Evolutionary conservation across 2,797 vertebrate species (phyloP).

Genomic region (Pangasius macronema): DNA sequence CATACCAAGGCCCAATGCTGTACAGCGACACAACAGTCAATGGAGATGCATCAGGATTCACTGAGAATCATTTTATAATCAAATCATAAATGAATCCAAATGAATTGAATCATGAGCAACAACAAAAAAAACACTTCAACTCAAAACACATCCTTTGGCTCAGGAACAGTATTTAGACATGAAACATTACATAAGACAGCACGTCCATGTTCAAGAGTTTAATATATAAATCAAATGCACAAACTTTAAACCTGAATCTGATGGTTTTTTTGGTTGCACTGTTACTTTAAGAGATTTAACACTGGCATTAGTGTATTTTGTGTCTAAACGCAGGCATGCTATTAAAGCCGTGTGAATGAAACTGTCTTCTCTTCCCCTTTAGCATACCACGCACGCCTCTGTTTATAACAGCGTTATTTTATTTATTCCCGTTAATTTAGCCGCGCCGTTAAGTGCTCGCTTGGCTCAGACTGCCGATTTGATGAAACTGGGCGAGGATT

Average conservation of each 20-base stretch:
- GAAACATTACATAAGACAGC: neutral
- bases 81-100: neutral
- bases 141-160: neutral
- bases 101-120: neutral
- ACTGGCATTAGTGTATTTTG: neutral
- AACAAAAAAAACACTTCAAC: too few species aligned
- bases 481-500: slow-evolving; percentile 63
- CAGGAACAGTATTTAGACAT: neutral
- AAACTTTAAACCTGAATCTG: neutral
- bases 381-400: neutral
- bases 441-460: slow-evolving; percentile 61
- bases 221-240: neutral
- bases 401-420: slow-evolving; percentile 36
- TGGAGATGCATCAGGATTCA: neutral
- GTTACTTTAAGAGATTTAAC: neutral
- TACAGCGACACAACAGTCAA: neutral
- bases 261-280: neutral
- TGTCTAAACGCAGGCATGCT: neutral
- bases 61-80: neutral
- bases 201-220: neutral
- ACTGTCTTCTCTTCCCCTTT: neutral
- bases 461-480: slow-evolving; percentile 63
- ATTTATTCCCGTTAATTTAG: slow-evolving; percentile 58
- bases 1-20: too few species aligned
- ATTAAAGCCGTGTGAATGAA: neutral